Percentiles rank a stretch among this genome's conserved stretches.
These are phyloP conservation scores for Saccostrea glomerata DNA, from an alignment of 1,140 invertebrate genomes.

Conservation along the genomic window DNA sequence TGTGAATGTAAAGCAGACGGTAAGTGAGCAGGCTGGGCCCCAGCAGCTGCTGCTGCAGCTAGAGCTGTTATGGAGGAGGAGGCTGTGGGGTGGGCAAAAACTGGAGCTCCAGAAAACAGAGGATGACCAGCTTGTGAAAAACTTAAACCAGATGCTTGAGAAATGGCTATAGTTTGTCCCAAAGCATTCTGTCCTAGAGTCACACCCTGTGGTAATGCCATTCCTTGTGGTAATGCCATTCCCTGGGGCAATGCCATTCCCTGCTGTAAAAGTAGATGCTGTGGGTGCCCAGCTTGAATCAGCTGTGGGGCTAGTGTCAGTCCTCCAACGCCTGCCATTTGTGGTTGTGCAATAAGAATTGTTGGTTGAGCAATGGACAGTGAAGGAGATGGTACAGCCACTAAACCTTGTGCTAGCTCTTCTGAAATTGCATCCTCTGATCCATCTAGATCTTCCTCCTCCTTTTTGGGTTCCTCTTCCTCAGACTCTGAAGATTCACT, in stretches of 20 bases:
- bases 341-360: conserved; percentile 41
- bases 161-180: conserved; percentile 1
- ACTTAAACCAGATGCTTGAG: conserved; percentile 1
- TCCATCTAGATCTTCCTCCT: conserved; percentile 34
- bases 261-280: conserved; percentile 8
- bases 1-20: conserved; percentile 37
- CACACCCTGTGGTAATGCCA: conserved; percentile 30
- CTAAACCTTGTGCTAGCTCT: conserved; percentile 42
- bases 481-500: conserved; percentile 52
- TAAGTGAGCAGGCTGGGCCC: conserved; percentile 52
- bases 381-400: conserved; percentile 52
- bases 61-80: conserved; percentile 32
- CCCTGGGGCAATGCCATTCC: no score
- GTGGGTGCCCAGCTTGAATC: conserved; percentile 34
- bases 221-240: background rate
- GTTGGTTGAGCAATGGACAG: conserved; percentile 48
- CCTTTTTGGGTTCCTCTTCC: conserved; percentile 43
- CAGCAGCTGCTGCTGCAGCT: conserved; percentile 46
- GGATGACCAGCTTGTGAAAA: conserved; percentile 43
- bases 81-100: conserved; percentile 45
- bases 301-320: conserved; percentile 49
- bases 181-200: conserved; percentile 10
- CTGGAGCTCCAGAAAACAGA: conserved; percentile 53
- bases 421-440: conserved; percentile 34
- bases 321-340: conserved; percentile 37